Conservation (phyloP, 2,888 invertebrate species). For the Callimorpha dominula region DNA sequence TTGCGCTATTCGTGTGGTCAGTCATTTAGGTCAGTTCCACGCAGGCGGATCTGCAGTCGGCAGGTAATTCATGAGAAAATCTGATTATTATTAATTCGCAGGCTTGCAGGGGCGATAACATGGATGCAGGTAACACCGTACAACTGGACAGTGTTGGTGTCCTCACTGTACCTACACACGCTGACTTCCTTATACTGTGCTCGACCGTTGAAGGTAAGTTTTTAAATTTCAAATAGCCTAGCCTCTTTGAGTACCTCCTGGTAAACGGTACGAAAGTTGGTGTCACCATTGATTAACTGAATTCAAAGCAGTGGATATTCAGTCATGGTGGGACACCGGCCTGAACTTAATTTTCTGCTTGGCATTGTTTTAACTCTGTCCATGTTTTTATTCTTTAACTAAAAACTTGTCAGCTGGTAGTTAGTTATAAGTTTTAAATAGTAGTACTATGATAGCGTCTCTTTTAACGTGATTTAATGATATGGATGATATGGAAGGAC, state of each 20-base stretch:
- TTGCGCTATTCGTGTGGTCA: too few species aligned
- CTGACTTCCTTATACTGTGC: slow-evolving; percentile 68
- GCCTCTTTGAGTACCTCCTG: neutral
- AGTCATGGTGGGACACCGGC: neutral
- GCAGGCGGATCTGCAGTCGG: neutral
- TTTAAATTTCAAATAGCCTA: slow-evolving; percentile 14
- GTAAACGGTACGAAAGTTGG: too few species aligned
- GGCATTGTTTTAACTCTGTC: neutral
- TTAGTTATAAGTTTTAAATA: too few species aligned
- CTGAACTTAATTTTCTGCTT: too few species aligned
- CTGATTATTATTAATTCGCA: slow-evolving; percentile 33
- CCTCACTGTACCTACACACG: slow-evolving; percentile 65
- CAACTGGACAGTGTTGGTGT: slow-evolving; percentile 57
- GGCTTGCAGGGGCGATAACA: slow-evolving; percentile 70
- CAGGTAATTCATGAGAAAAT: neutral
- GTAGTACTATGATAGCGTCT: too few species aligned
- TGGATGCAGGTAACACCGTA: slow-evolving; percentile 65
- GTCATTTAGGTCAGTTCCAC: neutral
- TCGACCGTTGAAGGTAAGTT: slow-evolving; percentile 72
- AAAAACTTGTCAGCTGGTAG: too few species aligned
- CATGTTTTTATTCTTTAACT: too few species aligned
- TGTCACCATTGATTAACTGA: neutral
- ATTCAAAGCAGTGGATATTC: neutral
- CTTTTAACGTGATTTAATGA: too few species aligned
- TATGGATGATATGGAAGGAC: too few species aligned